Evolutionary conservation across 2,888 invertebrate species (phyloP), one percentile per base, ranked within the genome.

Genomic region (Drosophila falleni): DNA sequence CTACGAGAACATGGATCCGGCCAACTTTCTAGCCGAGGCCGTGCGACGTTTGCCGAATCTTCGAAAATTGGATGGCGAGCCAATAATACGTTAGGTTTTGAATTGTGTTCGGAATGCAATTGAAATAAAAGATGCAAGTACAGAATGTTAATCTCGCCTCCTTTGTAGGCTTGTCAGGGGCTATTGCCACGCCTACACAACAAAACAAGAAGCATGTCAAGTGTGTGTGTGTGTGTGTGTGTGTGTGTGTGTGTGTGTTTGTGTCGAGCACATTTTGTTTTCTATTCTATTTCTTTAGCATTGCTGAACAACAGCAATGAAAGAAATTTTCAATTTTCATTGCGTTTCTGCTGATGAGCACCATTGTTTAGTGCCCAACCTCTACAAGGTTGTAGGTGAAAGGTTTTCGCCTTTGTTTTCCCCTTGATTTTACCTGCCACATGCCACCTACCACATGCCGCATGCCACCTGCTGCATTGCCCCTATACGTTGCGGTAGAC

Each of bases 31-130:
- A 1, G 90, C 93, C 0, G 97, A 97, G 90, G 96, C 95, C 0
- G 94, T 95, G 0, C 94, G 95, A 77, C 94, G 96, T 65, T 92
- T 97, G 26, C 97, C 97, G 42, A 94, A 95, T 90, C 90, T 98
- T 58, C 95, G 95, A 92, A 97, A 97, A 91, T 92, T 97, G 13
- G 97, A 97, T 84, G 97, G 97, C 0, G 96, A 96, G 19, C 74
- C 87, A 5, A 49, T 84, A 23, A 84, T 84, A 53, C 87, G 89
- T 51, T 89, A 67, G 58, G 11, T 26, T 11, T 19, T 42, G 2
- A 23, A 16, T 51, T 33, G 29, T 26, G 37, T 26, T 46, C 26
- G 44, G 54, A 33, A 47, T 70, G 44, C 59, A 67, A 59, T 53
- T 67, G 42, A 35, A 66, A 85, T 72, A 68, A 73, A 81, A 42